A percentile compares a stretch with the other conserved stretches of the same genome.
These are phyloP conservation scores for Cairina moschata DNA, from an alignment of 2,113 vertebrate species.

Conservation along the genomic window DNA sequence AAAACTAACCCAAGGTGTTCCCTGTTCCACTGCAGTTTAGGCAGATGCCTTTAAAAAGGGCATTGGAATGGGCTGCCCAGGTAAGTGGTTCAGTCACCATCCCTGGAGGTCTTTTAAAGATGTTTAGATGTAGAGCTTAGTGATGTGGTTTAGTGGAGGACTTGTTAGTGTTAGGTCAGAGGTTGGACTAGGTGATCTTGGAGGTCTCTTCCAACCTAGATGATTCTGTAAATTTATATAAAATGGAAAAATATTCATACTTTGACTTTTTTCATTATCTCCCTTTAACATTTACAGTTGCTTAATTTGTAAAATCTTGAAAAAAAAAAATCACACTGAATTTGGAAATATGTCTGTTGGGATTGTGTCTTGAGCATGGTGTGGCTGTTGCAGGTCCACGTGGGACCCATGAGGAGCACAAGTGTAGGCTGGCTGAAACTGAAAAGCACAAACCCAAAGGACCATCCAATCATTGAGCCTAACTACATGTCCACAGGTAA, in stretches of 20 bases:
- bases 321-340: not conserved
- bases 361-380: not conserved
- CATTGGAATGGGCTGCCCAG: no score
- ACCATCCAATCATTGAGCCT: slow-evolving; percentile 91
- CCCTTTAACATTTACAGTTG: not conserved
- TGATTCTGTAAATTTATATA: not conserved
- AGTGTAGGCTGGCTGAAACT: slow-evolving; percentile 93
- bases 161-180: no score
- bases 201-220: no score
- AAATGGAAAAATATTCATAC: not conserved
- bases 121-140: no score
- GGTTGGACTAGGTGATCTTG: no score
- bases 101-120: no score
- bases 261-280: not conserved
- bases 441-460: slow-evolving; percentile 84
- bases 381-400: slow-evolving; percentile 84
- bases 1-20: not conserved
- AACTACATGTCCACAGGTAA: slow-evolving; percentile 95
- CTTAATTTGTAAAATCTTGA: not conserved
- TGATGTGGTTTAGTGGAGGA: no score
- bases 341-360: not conserved
- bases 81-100: no score
- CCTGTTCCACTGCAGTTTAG: not conserved
- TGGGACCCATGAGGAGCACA: slow-evolving; percentile 90
- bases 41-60: not conserved